These are phyloP conservation scores for Channallabes apus DNA, from an alignment of 2,797 vertebrate species.

Conservation along the genomic window DNA sequence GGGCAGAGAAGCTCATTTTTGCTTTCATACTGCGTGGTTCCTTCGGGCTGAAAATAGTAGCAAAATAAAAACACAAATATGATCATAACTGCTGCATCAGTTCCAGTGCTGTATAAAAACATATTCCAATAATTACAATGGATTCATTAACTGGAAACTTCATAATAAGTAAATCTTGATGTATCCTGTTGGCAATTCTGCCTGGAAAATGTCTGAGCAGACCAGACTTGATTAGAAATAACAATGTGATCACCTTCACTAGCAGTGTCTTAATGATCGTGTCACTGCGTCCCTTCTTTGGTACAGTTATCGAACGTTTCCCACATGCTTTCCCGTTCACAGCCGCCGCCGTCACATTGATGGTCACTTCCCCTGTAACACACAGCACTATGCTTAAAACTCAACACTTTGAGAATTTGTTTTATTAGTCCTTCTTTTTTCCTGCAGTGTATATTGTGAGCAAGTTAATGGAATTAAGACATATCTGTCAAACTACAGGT, in stretches of 20 bases:
- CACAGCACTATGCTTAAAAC: background rate
- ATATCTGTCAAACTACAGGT: background rate
- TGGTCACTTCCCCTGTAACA: conserved; percentile 69
- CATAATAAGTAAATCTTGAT: background rate
- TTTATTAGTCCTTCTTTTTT: background rate
- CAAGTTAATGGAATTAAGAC: background rate
- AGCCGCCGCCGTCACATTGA: conserved; percentile 80
- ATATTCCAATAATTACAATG: background rate
- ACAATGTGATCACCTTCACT: conserved; percentile 68
- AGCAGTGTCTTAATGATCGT: conserved; percentile 71
- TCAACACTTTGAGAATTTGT: background rate
- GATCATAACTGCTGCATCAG: background rate
- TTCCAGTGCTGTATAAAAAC: background rate
- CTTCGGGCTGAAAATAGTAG: conserved; percentile 61
- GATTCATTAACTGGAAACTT: background rate
- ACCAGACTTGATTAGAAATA: background rate
- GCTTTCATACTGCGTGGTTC: conserved; percentile 65
- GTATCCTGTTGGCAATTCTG: background rate
- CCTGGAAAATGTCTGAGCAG: background rate
- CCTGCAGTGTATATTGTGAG: background rate
- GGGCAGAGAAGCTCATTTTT: conserved; percentile 71
- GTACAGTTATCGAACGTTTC: conserved; percentile 67
- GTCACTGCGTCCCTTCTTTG: conserved; percentile 71
- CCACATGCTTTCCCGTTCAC: conserved; percentile 68
- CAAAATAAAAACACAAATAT: background rate